Evolutionary conservation across 2,113 vertebrate species (phyloP).

Genomic region (Sinosuthora webbiana): DNA sequence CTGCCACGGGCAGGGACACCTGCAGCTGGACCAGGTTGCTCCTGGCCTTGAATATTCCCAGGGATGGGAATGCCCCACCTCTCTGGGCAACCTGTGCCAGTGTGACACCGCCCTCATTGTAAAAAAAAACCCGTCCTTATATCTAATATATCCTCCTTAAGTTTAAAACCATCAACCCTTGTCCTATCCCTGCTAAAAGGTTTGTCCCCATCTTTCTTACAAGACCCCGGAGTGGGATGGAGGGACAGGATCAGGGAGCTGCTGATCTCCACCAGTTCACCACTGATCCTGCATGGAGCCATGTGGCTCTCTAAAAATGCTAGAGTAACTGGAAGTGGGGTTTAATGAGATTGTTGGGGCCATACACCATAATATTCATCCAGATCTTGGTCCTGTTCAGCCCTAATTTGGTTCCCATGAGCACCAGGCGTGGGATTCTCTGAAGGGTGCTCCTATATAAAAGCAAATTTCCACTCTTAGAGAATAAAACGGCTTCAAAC

Average conservation of each 20-base stretch:
- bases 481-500: neutral
- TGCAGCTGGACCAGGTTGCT: neutral
- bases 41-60: neutral
- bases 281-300: neutral
- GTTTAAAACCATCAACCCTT: neutral
- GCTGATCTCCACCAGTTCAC: neutral
- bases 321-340: neutral
- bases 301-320: neutral
- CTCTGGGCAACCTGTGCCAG: neutral
- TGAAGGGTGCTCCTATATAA: neutral
- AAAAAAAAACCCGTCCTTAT: neutral
- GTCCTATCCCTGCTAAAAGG: neutral
- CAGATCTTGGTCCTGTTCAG: neutral
- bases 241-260: neutral
- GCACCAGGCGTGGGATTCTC: neutral
- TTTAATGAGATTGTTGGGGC: neutral
- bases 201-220: neutral
- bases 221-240: neutral
- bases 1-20: neutral
- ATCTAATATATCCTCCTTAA: neutral
- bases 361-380: fast-evolving
- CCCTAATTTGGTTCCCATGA: neutral
- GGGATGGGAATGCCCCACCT: neutral
- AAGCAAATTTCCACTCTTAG: neutral
- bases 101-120: neutral